Conservation (phyloP, 1,140 invertebrate genomes). For the Cataglyphis hispanica region DNA sequence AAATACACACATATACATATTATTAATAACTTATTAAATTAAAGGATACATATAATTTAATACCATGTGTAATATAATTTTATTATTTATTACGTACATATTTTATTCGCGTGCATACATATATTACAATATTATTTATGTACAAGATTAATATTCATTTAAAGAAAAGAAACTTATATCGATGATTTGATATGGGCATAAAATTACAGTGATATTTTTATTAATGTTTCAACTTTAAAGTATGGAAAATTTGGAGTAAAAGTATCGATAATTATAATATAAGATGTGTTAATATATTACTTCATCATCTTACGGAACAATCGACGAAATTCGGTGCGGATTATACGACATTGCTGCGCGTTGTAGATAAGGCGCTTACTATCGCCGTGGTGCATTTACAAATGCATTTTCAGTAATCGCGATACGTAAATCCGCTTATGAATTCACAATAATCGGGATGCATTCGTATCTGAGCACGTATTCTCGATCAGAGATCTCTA, state of each 20-base stretch:
- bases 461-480: neutral
- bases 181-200: neutral
- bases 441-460: neutral
- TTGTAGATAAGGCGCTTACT: slow-evolving; percentile 61
- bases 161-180: too few relatives aligned
- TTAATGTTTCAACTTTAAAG: neutral
- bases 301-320: neutral
- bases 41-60: neutral
- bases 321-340: slow-evolving; percentile 35
- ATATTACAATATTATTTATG: neutral
- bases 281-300: neutral
- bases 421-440: slow-evolving; percentile 28
- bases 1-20: neutral
- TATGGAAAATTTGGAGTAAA: neutral
- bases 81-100: neutral
- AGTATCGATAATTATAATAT: slow-evolving; percentile 15
- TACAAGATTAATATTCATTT: too few relatives aligned
- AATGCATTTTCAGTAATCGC: slow-evolving; percentile 35
- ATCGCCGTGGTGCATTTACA: slow-evolving; percentile 20
- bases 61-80: neutral
- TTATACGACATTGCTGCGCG: slow-evolving; percentile 51
- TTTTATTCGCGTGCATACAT: neutral
- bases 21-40: neutral
- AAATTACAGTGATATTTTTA: slow-evolving; percentile 34
- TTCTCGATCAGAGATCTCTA: neutral